Evolutionary conservation across 2,888 invertebrate genomes (phyloP).

Genomic region (Silvanus unidentatus): DNA sequence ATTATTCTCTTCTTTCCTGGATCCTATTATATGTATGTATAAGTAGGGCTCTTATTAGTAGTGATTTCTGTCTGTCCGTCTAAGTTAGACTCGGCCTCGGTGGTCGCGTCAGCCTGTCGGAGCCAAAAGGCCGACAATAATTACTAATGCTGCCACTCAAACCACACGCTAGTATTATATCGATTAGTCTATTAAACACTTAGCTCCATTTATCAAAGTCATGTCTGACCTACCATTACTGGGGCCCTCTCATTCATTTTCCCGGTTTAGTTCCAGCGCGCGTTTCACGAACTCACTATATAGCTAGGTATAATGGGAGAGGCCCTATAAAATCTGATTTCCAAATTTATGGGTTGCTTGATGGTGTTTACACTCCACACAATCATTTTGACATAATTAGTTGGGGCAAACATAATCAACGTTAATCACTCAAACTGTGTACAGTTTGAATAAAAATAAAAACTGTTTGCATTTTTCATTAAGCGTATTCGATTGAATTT

Average conservation of each 20-base stretch:
- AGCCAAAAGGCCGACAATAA: conserved; percentile 39
- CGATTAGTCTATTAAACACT: conserved; percentile 51
- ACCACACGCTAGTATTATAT: conserved; percentile 45
- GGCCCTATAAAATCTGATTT: conserved; percentile 32
- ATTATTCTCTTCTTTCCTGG: too few species aligned
- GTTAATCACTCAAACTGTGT: conserved; percentile 4
- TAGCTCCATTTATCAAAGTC: conserved; percentile 50
- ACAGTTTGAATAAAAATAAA: too few species aligned
- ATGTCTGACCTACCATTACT: conserved; percentile 31
- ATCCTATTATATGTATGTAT: too few species aligned
- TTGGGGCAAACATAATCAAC: conserved; percentile 3
- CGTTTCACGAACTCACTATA: conserved; percentile 16
- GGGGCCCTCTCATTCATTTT: conserved; percentile 8
- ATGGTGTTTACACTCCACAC: conserved; percentile 15
- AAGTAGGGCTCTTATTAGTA: conserved; percentile 4
- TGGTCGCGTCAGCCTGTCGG: conserved; percentile 27
- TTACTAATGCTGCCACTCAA: conserved; percentile 45
- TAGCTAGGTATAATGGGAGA: conserved; percentile 17
- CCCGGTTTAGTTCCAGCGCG: too few species aligned
- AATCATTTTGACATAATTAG: conserved; percentile 10
- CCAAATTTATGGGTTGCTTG: conserved; percentile 23
- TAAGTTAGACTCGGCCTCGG: conserved; percentile 7
- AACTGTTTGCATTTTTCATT: too few species aligned
- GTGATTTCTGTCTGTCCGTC: conserved; percentile 9
- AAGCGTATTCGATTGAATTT: too few species aligned